Evolutionary conservation across 2,113 vertebrate genomes (phyloP).

Genomic region (Xenopus tropicalis): DNA sequence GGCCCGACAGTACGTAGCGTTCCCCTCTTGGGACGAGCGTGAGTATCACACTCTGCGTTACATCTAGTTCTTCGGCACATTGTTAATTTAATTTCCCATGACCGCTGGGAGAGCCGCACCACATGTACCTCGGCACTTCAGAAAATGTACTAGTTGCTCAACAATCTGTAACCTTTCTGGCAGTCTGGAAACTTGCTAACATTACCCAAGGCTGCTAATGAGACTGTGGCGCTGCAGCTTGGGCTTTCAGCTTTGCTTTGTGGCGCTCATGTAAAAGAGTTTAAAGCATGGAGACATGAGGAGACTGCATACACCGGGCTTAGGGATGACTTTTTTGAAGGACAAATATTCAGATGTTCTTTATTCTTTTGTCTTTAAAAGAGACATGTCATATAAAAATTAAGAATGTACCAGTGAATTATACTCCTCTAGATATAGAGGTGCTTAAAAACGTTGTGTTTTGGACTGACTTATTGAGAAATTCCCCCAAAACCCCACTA

Average conservation of each 20-base stretch:
- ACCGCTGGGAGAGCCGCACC: conserved; percentile 32
- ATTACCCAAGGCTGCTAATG: conserved; percentile 26
- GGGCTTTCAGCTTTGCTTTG: neutral
- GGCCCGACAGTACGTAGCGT: neutral
- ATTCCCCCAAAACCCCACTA: no score
- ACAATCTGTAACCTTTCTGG: conserved; percentile 39
- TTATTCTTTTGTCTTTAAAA: no score
- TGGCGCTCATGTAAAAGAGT: no score
- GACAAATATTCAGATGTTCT: no score
- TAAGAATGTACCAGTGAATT: no score
- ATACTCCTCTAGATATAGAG: no score
- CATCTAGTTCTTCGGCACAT: conserved; percentile 16
- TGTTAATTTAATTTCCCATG: conserved; percentile 36
- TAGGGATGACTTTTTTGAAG: no score
- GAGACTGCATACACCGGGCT: no score
- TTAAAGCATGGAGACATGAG: no score
- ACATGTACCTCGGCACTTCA: conserved; percentile 35
- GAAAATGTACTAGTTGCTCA: conserved; percentile 32
- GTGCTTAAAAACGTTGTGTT: no score
- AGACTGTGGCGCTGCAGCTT: neutral
- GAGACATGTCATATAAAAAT: no score
- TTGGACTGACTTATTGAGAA: no score
- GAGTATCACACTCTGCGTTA: conserved; percentile 14
- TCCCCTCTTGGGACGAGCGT: conserved; percentile 16
- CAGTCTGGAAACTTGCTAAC: conserved; percentile 13